A percentile compares a stretch with the other conserved stretches of the same genome.
phyloP scores from a whole-genome alignment of 2,888 invertebrate species.

The Ophraella communa region DNA sequence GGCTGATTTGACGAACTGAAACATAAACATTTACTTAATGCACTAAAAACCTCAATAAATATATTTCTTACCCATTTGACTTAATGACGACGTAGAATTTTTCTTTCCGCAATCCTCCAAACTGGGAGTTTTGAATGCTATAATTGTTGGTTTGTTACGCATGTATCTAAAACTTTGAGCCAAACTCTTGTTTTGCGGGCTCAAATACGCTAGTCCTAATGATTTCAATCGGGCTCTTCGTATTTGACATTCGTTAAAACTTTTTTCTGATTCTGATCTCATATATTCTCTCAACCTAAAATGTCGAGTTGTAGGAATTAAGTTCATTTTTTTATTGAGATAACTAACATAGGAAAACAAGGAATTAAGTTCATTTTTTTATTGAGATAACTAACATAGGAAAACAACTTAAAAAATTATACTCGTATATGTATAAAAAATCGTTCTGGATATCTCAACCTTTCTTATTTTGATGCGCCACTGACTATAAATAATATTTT shows the following conservation, averaged over 20 bases:
- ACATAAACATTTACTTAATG: conserved; percentile 14
- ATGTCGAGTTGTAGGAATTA: too few species aligned
- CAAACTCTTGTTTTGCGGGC: conserved; percentile 79
- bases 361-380: too few species aligned
- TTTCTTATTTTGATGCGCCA: too few species aligned
- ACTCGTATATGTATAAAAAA: too few species aligned
- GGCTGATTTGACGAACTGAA: conserved; percentile 50
- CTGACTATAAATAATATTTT: too few species aligned
- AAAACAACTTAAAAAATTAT: too few species aligned
- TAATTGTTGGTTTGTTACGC: conserved; percentile 87
- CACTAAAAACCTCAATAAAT: too few species aligned
- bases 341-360: too few species aligned
- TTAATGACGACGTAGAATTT: conserved; percentile 64
- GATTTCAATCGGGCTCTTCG: conserved; percentile 69
- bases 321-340: too few species aligned
- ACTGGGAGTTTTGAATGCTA: conserved; percentile 85
- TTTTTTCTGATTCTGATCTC: conserved; percentile 81
- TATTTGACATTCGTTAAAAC: conserved; percentile 73
- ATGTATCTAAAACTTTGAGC: conserved; percentile 90
- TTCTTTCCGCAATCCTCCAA: conserved; percentile 72
- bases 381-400: too few species aligned
- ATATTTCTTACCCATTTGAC: conserved; percentile 21
- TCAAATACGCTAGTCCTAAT: conserved; percentile 72
- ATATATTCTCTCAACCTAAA: conserved; percentile 72
- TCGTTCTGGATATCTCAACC: too few species aligned